Conservation (phyloP, 2,888 invertebrate species). For the Dusona sp. region DNA sequence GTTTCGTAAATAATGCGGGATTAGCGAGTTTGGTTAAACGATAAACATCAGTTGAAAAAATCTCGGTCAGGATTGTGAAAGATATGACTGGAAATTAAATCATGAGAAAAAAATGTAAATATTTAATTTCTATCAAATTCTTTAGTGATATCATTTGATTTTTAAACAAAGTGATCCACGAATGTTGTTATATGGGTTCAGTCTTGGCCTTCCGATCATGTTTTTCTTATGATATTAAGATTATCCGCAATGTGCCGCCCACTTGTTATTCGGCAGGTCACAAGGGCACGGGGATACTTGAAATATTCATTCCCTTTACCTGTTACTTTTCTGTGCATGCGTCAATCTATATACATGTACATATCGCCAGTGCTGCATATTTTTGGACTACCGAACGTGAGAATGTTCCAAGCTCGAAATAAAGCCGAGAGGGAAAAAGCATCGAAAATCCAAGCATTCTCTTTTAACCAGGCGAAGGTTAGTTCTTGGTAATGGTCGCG, state of each 20-base stretch:
- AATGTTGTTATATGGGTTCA: too few relatives aligned
- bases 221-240: too few relatives aligned
- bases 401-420: slow-evolving; percentile 34
- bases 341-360: not conserved
- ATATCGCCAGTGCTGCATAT: slow-evolving; percentile 28
- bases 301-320: slow-evolving; percentile 35
- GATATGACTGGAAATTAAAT: too few relatives aligned
- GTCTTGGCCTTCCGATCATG: too few relatives aligned
- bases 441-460: slow-evolving; percentile 25
- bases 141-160: too few relatives aligned
- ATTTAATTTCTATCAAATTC: too few relatives aligned
- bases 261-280: slow-evolving; percentile 67
- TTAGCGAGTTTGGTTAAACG: too few relatives aligned
- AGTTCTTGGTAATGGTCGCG: slow-evolving; percentile 47
- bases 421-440: slow-evolving; percentile 4
- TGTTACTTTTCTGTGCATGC: not conserved
- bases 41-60: too few relatives aligned
- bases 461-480: not conserved
- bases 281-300: slow-evolving; percentile 59
- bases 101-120: too few relatives aligned
- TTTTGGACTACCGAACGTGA: slow-evolving; percentile 50
- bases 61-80: too few relatives aligned
- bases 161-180: too few relatives aligned
- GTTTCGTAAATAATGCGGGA: too few relatives aligned
- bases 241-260: slow-evolving; percentile 60